Percentiles rank a stretch among this genome's conserved stretches.
Evolutionary conservation across 2,113 vertebrate species (phyloP).

Genomic region (Oreocharis arfaki): DNA sequence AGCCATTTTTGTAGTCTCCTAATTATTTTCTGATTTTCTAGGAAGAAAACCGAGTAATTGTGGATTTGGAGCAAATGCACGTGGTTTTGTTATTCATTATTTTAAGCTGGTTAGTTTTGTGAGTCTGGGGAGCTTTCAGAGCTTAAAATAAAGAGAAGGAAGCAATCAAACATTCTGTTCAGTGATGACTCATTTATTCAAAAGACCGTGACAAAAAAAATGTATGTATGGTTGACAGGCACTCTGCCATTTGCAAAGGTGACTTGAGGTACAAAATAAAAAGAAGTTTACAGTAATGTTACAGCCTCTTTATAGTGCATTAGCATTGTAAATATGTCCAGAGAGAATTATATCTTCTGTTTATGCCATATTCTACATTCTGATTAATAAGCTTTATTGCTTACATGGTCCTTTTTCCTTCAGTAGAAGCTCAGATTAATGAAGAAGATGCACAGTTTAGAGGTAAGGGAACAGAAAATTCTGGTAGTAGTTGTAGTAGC

Average conservation of each 20-base stretch:
- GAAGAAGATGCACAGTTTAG: background rate
- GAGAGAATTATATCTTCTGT: background rate
- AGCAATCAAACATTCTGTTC: conserved; percentile 22
- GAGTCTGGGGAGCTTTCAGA: background rate
- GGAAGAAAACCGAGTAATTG: conserved; percentile 13
- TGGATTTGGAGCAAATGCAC: background rate
- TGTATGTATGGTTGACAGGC: background rate
- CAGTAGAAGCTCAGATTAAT: background rate
- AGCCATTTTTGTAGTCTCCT: background rate
- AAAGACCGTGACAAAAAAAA: background rate
- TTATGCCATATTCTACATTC: background rate
- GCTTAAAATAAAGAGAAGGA: conserved; percentile 33
- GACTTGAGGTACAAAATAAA: conserved; percentile 1
- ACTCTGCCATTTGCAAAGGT: conserved; percentile 25
- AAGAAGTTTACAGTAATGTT: background rate
- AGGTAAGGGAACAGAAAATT: background rate
- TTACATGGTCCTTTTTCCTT: background rate
- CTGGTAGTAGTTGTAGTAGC: background rate
- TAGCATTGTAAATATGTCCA: background rate
- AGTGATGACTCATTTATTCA: conserved; percentile 22
- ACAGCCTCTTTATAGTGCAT: background rate
- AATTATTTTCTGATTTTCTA: conserved; percentile 38
- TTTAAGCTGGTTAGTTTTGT: conserved; percentile 22
- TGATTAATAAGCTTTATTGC: background rate
- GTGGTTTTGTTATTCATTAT: background rate